Evolutionary conservation across 1,140 invertebrate species (phyloP).

Genomic region (Cephus cinctus): DNA sequence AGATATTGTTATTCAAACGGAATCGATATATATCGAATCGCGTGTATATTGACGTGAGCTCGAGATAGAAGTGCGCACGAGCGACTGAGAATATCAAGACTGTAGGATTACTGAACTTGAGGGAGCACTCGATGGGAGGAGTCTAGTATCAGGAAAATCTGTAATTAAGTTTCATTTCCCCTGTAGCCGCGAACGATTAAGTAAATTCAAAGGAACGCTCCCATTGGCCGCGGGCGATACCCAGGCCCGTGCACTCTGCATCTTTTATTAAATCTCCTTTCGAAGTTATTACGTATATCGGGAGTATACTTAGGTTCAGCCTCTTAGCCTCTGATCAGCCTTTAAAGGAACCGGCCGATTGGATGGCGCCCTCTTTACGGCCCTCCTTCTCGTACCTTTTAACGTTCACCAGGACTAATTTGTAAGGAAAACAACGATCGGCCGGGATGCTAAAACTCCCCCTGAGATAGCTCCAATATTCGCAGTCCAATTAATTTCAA

Average conservation of each 20-base stretch:
- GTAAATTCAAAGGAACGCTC: not conserved
- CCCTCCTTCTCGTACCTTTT: no score
- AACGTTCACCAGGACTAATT: slow-evolving; percentile 2
- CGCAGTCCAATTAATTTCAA: not conserved
- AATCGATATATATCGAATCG: no score
- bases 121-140: no score
- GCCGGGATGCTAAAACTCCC: not conserved
- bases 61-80: no score
- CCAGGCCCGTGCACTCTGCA: no score
- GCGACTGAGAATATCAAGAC: no score
- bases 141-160: not conserved
- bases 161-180: not conserved
- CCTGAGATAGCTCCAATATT: not conserved
- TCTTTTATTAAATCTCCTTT: not conserved
- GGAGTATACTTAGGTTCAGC: no score
- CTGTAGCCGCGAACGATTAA: no score
- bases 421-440: slow-evolving; percentile 9
- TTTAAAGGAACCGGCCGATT: not conserved
- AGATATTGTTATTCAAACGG: no score
- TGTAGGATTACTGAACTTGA: no score
- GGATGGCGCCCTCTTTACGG: not conserved
- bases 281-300: no score
- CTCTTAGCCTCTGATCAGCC: not conserved
- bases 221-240: not conserved
- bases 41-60: no score